These are phyloP conservation scores for Lepilemur septentrionalis DNA, from an alignment of 2,797 vertebrate species.

Conservation along the genomic window DNA sequence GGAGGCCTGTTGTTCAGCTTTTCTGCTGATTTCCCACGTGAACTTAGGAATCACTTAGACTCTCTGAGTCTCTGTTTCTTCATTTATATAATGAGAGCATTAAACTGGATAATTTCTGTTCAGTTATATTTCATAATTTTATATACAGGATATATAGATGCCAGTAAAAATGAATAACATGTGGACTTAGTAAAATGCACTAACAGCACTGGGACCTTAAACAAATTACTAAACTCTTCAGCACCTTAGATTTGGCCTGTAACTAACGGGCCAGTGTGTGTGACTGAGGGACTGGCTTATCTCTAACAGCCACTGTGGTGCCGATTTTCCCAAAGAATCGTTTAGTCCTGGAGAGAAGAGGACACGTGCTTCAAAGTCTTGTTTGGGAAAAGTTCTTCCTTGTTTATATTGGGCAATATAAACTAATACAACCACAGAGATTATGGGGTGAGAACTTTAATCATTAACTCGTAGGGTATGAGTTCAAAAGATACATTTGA, in stretches of 20 bases:
- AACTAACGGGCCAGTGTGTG: not conserved
- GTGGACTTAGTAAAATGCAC: not conserved
- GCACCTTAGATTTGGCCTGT: not conserved
- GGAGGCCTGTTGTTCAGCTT: not conserved
- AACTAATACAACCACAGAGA: constrained; percentile 42
- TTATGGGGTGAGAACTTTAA: constrained; percentile 45
- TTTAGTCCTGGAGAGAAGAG: constrained; percentile 57
- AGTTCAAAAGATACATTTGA: constrained; percentile 58
- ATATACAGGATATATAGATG: not conserved
- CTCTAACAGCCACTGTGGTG: not conserved
- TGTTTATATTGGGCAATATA: constrained; percentile 42
- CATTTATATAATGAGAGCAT: not conserved
- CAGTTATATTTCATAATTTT: not conserved
- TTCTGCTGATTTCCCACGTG: not conserved
- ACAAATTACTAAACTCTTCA: not conserved
- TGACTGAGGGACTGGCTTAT: not conserved
- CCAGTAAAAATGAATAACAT: not conserved
- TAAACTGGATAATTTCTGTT: not conserved
- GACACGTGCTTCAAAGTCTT: not conserved
- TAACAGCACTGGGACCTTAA: not conserved
- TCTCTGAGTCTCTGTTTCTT: not conserved
- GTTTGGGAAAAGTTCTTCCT: not conserved
- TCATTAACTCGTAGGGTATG: constrained; percentile 60
- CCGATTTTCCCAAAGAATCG: not conserved
- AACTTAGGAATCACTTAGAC: not conserved